Conservation (phyloP, 2,888 invertebrate genomes). For the Phymatocera aterrima region DNA sequence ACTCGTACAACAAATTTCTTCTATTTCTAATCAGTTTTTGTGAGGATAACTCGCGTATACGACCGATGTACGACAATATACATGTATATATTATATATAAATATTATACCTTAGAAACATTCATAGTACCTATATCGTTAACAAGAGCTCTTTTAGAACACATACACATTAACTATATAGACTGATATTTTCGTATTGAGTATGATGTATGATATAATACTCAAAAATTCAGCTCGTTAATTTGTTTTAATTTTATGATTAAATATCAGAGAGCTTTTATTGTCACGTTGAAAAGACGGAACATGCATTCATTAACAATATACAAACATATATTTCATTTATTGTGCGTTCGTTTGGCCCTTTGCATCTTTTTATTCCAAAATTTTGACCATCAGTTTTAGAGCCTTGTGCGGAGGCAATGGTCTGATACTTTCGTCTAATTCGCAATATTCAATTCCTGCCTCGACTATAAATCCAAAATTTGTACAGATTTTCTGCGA, state of each 20-base stretch:
- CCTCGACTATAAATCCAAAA: conserved; percentile 81
- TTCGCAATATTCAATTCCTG: conserved; percentile 83
- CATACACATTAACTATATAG: conserved; percentile 5
- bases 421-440: conserved; percentile 82
- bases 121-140: conserved; percentile 28
- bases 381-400: conserved; percentile 81
- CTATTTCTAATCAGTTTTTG: conserved; percentile 13
- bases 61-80: conserved; percentile 1
- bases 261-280: conserved; percentile 67
- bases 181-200: conserved; percentile 22
- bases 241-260: conserved; percentile 48
- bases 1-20: conserved; percentile 21
- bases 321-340: conserved; percentile 52
- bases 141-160: conserved; percentile 37
- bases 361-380: conserved; percentile 57
- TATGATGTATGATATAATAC: background rate
- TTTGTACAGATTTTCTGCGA: conserved; percentile 86
- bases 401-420: conserved; percentile 83
- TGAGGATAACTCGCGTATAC: background rate
- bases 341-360: conserved; percentile 53
- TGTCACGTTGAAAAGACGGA: conserved; percentile 68
- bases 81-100: conserved; percentile 18
- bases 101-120: conserved; percentile 34
- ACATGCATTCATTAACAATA: conserved; percentile 50
- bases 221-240: conserved; percentile 43